These are phyloP conservation scores for Lordiphosa stackelbergi DNA, from an alignment of 1,140 invertebrate genomes.

Conservation along the genomic window DNA sequence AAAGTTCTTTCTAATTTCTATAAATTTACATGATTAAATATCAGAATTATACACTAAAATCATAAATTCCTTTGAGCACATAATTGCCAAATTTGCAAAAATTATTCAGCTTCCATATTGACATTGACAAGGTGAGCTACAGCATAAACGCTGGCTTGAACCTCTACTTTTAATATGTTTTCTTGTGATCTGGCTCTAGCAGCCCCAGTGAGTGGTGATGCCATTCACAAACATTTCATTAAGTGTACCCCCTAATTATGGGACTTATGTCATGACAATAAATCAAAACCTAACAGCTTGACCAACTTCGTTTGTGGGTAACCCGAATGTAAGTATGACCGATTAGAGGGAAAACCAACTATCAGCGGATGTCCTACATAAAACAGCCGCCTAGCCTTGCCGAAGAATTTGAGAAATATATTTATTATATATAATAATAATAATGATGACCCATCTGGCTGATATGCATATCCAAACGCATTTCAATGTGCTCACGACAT, in stretches of 20 bases:
- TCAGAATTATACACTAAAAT: too few relatives aligned
- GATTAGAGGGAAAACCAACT: constrained; percentile 22
- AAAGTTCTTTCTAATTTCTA: too few relatives aligned
- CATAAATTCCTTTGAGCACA: too few relatives aligned
- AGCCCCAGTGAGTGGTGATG: too few relatives aligned
- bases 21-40: too few relatives aligned
- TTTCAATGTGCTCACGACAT: constrained; percentile 58
- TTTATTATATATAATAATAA: constrained; percentile 50
- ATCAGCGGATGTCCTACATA: constrained; percentile 58
- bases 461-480: constrained; percentile 48
- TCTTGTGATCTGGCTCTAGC: too few relatives aligned
- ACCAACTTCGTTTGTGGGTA: constrained; percentile 27
- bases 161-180: too few relatives aligned
- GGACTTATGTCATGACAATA: constrained; percentile 46
- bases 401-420: constrained; percentile 56
- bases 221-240: constrained; percentile 19
- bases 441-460: constrained; percentile 70
- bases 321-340: constrained; percentile 13
- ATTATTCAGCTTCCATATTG: too few relatives aligned
- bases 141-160: too few relatives aligned
- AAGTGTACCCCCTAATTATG: constrained; percentile 28
- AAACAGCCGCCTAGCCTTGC: constrained; percentile 60
- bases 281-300: constrained; percentile 49
- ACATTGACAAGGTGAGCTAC: too few relatives aligned
- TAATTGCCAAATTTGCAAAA: too few relatives aligned